These are phyloP conservation scores for Schizothorax lantsangensis DNA, from an alignment of 2,797 vertebrate genomes.

Conservation along the genomic window DNA sequence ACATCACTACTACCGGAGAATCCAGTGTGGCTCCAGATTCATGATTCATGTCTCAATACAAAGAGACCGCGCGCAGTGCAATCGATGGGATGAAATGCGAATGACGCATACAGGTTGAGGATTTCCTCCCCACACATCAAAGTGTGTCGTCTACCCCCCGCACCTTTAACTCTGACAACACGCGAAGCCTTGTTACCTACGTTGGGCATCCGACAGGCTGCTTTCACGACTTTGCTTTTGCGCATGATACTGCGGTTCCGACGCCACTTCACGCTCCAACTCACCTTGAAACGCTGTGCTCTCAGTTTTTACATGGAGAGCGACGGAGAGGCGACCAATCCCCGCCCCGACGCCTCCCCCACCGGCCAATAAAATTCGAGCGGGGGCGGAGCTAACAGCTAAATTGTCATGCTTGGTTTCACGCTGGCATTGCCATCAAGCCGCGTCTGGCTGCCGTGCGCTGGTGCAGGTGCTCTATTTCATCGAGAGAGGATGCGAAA, in stretches of 20 bases:
- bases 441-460: constrained; percentile 76
- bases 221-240: constrained; percentile 78
- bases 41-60: not conserved
- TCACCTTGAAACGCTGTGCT: constrained; percentile 88
- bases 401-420: constrained; percentile 81
- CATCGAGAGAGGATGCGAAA: constrained; percentile 70
- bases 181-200: not conserved
- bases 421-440: constrained; percentile 66
- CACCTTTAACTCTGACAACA: constrained; percentile 11
- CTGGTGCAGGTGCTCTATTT: constrained; percentile 86
- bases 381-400: constrained; percentile 72
- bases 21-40: constrained; percentile 1
- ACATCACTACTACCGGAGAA: constrained; percentile 22
- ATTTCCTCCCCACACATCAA: constrained; percentile 9
- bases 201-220: constrained; percentile 4
- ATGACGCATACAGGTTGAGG: constrained; percentile 42
- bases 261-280: constrained; percentile 86
- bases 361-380: constrained; percentile 65
- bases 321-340: constrained; percentile 79
- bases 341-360: constrained; percentile 54
- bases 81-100: constrained; percentile 19
- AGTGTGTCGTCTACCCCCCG: constrained; percentile 11
- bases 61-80: not conserved
- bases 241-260: constrained; percentile 97
- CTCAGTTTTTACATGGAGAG: constrained; percentile 63